phyloP scores from a whole-genome alignment of 2,888 invertebrate genomes.

The Corbicula japonica region DNA sequence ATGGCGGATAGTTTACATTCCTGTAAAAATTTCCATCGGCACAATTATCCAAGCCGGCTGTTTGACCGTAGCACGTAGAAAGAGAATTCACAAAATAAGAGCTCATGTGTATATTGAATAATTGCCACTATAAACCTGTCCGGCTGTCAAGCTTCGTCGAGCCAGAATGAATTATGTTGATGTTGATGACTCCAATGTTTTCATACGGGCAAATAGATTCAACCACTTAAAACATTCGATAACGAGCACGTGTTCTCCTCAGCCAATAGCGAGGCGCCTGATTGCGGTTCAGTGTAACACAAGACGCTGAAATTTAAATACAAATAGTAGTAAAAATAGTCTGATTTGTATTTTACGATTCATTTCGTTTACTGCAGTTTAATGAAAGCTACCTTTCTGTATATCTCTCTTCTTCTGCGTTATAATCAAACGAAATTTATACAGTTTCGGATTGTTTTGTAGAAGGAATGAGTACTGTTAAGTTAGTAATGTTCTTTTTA shows the following conservation, averaged over 20 bases:
- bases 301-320: slow-evolving; percentile 67
- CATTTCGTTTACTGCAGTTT: no score
- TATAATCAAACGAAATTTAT: no score
- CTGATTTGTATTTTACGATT: slow-evolving; percentile 26
- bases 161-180: slow-evolving; percentile 82
- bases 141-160: slow-evolving; percentile 75
- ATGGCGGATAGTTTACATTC: slow-evolving; percentile 75
- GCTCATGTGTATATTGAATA: slow-evolving; percentile 79
- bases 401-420: no score
- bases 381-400: no score
- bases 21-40: slow-evolving; percentile 77
- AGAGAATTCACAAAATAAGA: slow-evolving; percentile 84
- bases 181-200: slow-evolving; percentile 71
- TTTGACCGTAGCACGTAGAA: slow-evolving; percentile 83
- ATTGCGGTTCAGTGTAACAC: slow-evolving; percentile 47
- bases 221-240: slow-evolving; percentile 76
- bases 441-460: no score
- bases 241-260: slow-evolving; percentile 71
- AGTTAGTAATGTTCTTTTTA: no score
- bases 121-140: slow-evolving; percentile 81
- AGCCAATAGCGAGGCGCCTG: slow-evolving; percentile 72
- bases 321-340: slow-evolving; percentile 42
- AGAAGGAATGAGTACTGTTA: no score
- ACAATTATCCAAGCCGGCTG: slow-evolving; percentile 79
- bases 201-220: slow-evolving; percentile 70